Conservation (phyloP, 2,888 invertebrate species). For the Spatulosminthurus flaviceps region DNA sequence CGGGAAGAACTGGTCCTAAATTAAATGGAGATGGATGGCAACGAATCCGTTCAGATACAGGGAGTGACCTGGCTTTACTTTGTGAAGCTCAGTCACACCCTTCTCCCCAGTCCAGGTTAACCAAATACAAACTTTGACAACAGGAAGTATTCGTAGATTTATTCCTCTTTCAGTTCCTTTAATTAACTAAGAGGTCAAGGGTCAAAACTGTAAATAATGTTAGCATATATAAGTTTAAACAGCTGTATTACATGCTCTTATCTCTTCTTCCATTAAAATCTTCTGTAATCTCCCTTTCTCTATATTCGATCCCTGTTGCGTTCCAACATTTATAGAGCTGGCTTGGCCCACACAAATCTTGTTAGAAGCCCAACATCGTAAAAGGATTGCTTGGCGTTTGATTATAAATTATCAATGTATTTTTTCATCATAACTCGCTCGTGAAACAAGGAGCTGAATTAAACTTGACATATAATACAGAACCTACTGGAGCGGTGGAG, state of each 20-base stretch:
- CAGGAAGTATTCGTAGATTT: conserved; percentile 39
- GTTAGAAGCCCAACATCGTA: not conserved
- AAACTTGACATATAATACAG: conserved; percentile 53
- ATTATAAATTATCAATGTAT: too few species aligned
- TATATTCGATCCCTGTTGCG: not conserved
- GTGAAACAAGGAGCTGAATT: not conserved
- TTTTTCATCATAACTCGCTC: too few species aligned
- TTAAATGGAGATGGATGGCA: conserved; percentile 68
- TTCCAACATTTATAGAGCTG: not conserved
- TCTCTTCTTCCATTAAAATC: too few species aligned
- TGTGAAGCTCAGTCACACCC: conserved; percentile 72
- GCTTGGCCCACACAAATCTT: not conserved
- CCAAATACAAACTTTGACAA: conserved; percentile 52
- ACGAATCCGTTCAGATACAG: conserved; percentile 59
- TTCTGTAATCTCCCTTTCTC: too few species aligned
- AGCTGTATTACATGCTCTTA: too few species aligned
- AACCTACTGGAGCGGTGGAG: conserved; percentile 64
- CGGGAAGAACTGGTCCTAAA: conserved; percentile 67
- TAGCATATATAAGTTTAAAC: too few species aligned
- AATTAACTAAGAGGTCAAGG: conserved; percentile 22
- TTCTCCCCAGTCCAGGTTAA: conserved; percentile 70
- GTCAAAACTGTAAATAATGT: conserved; percentile 25
- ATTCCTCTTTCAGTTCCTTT: conserved; percentile 14
- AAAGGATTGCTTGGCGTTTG: too few species aligned
- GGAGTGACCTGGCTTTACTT: conserved; percentile 65